These are phyloP conservation scores for Monopterus albus DNA, from an alignment of 2,113 vertebrate species.

Conservation along the genomic window DNA sequence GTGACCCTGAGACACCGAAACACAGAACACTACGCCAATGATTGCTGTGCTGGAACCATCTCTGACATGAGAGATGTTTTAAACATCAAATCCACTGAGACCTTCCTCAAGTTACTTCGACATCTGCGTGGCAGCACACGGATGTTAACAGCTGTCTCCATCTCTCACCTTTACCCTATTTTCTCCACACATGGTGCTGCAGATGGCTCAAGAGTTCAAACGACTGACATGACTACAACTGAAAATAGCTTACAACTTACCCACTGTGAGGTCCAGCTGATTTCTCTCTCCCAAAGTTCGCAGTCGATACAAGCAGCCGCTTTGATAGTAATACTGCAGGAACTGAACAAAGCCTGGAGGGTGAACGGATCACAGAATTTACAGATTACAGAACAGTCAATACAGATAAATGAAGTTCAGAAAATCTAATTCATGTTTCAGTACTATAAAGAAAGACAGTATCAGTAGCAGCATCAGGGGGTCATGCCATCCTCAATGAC, in stretches of 20 bases:
- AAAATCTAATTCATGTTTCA: not conserved
- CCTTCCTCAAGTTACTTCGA: constrained; percentile 13
- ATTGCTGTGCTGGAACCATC: not conserved
- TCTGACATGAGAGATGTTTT: not conserved
- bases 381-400: not conserved
- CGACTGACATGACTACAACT: constrained; percentile 47
- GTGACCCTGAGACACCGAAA: constrained; percentile 4
- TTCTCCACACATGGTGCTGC: constrained; percentile 31
- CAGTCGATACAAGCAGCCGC: constrained; percentile 94
- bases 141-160: constrained; percentile 32
- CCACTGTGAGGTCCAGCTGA: constrained; percentile 97
- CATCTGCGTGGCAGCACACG: constrained; percentile 15
- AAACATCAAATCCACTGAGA: not conserved
- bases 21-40: not conserved
- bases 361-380: not conserved
- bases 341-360: constrained; percentile 94
- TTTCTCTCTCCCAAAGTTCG: constrained; percentile 94
- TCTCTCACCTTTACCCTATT: constrained; percentile 63
- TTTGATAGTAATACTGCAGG: constrained; percentile 98
- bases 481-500: not conserved
- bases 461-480: not conserved
- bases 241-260: constrained; percentile 81
- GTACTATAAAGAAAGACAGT: not conserved
- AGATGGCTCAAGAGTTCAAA: constrained; percentile 59
- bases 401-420: not conserved